Evolutionary conservation across 2,888 invertebrate species (phyloP).

Genomic region (Celastrina argiolus): DNA sequence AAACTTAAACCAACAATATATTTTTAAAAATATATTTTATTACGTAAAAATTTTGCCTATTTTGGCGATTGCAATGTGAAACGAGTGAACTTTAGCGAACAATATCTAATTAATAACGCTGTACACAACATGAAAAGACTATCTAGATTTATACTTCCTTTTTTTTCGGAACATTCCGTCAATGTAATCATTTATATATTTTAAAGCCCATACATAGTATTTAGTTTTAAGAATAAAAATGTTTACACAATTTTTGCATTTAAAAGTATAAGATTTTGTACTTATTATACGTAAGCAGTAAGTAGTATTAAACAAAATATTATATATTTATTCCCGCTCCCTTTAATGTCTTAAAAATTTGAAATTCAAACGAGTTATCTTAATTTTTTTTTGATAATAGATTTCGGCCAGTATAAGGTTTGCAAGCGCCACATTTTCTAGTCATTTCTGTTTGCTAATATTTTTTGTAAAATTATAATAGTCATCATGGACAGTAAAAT

Average conservation of each 20-base stretch:
- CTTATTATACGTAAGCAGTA: constrained; percentile 2
- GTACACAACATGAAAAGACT: neutral
- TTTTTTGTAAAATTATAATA: too few relatives aligned
- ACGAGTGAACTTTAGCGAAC: too few relatives aligned
- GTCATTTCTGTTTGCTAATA: neutral
- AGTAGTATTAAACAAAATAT: neutral
- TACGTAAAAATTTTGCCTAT: too few relatives aligned
- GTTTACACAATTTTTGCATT: neutral
- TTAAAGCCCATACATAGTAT: neutral
- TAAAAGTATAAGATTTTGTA: neutral
- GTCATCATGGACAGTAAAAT: too few relatives aligned
- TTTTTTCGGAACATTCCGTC: neutral
- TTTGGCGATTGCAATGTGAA: too few relatives aligned
- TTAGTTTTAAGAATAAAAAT: neutral
- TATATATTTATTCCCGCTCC: neutral
- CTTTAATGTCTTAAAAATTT: neutral
- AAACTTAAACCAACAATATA: too few relatives aligned
- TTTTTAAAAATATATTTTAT: too few relatives aligned
- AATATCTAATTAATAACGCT: neutral
- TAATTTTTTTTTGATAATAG: neutral
- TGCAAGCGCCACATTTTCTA: neutral
- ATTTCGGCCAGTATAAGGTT: neutral
- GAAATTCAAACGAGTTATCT: neutral
- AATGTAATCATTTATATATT: neutral
- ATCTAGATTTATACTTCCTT: too few relatives aligned